Evolutionary conservation across 2,797 vertebrate species (phyloP), one percentile per base, ranked within the genome.

Genomic region (Etheostoma perlongum): DNA sequence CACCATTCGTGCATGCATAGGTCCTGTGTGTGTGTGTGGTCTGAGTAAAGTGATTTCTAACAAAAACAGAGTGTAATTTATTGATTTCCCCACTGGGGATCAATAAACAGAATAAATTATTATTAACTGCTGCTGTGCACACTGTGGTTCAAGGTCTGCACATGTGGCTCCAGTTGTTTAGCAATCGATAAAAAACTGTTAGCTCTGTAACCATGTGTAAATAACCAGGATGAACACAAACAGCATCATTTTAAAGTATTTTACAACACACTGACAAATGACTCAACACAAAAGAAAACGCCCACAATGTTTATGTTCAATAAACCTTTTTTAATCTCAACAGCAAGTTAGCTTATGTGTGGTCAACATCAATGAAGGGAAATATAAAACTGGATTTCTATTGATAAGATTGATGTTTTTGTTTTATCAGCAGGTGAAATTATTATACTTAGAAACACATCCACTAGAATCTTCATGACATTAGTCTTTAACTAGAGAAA

Each of bases 271-370:
- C 36, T 40, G 19, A 63, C 36, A 48, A 52, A 54, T 15, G 1
- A 23, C 2, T 57, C 6, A 16, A 52, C 15, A 73, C 40, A 62
- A 67, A 60, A 68, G 19, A 68, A 61, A 81, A 79, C 49, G 42
- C 53, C 10, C 23, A 72, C 59, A 72, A 57, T n/a, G 23, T 51
- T 60, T 75, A 75, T 88, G 81, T 93, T 95, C 90, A 92, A 94
- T 94, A 95, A 95, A 95, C 90, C 77, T 94, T 92, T 93, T 95
- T 95, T 94, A 95, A 95, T 95, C 93, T 95, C 91, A 93, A 95
- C 94, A 95, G 95, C 94, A 95, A 93, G 93, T 95, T 95, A 96
- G 95, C 95, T 96, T 96, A 96, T 95, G 93, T 95, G 93, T 95
- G 95, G 95, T 95, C 94, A 95, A 95, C 95, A 95, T 93, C 92